Percentiles rank a stretch among this genome's conserved stretches.
These are phyloP conservation scores for Matsumyia berberina DNA, from an alignment of 2,888 invertebrate species.

Conservation along the genomic window DNA sequence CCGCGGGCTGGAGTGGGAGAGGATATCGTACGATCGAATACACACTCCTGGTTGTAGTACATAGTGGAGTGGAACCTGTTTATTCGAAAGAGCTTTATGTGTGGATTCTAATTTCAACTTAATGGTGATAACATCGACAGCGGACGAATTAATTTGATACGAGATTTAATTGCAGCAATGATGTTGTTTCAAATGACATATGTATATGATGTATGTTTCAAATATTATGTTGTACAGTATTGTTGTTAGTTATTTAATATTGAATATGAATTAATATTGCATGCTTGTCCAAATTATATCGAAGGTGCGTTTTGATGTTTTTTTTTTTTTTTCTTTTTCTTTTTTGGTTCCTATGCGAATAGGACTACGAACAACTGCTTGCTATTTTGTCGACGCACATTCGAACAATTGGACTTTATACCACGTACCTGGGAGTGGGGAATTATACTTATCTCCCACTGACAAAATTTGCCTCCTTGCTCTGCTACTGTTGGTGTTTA, in stretches of 20 bases:
- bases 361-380: not conserved
- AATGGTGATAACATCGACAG: not conserved
- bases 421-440: not conserved
- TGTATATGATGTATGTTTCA: not conserved
- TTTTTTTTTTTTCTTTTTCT: not conserved
- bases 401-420: not conserved
- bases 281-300: not conserved
- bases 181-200: slow-evolving; percentile 1
- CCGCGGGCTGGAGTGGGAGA: not conserved
- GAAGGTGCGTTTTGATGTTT: not conserved
- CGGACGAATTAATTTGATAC: not conserved
- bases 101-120: not conserved
- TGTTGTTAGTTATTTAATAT: not conserved
- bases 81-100: not conserved
- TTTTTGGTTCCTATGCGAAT: not conserved
- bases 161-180: slow-evolving; percentile 2
- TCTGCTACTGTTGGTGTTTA: not conserved
- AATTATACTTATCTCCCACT: not conserved
- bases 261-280: not conserved
- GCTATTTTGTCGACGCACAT: not conserved
- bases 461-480: not conserved
- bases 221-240: too few species aligned
- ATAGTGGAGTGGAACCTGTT: too few species aligned
- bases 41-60: not conserved
- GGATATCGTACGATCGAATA: not conserved